A percentile compares a stretch with the other conserved stretches of the same genome.
Evolutionary conservation across 2,113 vertebrate genomes (phyloP).

Genomic region (Oophaga pumilio): DNA sequence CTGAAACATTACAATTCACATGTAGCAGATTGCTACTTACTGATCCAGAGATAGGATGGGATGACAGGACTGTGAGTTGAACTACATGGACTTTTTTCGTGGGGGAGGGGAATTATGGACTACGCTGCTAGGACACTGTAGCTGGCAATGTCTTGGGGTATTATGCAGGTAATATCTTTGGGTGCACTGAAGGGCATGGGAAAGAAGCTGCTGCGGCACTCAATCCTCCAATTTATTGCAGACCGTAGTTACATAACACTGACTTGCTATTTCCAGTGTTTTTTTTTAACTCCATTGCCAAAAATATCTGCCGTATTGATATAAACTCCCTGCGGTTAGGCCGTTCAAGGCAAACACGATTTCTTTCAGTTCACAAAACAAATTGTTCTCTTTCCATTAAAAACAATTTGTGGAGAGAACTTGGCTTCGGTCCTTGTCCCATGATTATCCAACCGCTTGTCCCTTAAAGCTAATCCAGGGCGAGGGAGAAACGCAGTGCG

Average conservation of each 20-base stretch:
- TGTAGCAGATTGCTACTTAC: no score
- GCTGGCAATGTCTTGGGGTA: no score
- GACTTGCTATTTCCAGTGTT: background rate
- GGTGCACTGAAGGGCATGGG: no score
- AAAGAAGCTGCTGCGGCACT: no score
- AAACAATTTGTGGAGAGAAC: constrained; percentile 13
- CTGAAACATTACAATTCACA: no score
- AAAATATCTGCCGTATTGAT: constrained; percentile 5
- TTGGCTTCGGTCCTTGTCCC: constrained; percentile 5
- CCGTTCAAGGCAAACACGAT: constrained; percentile 39
- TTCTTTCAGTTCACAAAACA: constrained; percentile 26
- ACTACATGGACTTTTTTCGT: no score
- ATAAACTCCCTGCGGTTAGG: background rate
- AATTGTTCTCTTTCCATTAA: constrained; percentile 25
- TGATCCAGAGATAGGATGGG: no score
- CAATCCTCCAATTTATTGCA: background rate
- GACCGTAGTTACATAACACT: background rate
- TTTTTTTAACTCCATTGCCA: background rate
- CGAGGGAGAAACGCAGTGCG: background rate
- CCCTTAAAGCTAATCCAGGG: background rate
- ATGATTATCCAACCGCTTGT: background rate
- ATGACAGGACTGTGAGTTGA: no score
- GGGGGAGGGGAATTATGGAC: no score
- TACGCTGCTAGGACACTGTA: no score
- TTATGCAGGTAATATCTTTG: no score